Percentiles rank a stretch among this genome's conserved stretches.
These are phyloP conservation scores for Brachyopa scutellaris DNA, from an alignment of 2,888 invertebrate species.

Conservation along the genomic window DNA sequence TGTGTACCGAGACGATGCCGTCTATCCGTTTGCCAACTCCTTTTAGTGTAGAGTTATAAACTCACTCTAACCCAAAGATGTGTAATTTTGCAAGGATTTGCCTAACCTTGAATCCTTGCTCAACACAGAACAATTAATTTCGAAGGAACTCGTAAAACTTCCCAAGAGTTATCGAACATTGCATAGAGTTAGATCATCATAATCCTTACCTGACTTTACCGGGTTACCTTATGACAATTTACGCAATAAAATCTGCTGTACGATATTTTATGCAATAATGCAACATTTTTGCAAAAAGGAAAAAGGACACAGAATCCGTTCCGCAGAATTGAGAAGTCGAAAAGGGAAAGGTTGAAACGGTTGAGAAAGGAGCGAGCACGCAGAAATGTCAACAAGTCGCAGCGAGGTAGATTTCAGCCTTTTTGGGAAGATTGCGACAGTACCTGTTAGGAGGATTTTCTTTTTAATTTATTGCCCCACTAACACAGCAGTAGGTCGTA, in stretches of 20 bases:
- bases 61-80: constrained; percentile 23
- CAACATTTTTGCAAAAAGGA: constrained; percentile 34
- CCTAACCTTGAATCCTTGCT: constrained; percentile 40
- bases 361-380: constrained; percentile 40
- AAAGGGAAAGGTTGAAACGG: not conserved
- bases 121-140: constrained; percentile 31
- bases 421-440: not conserved
- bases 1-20: not conserved
- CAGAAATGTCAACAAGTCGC: constrained; percentile 57
- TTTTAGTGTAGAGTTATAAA: constrained; percentile 49
- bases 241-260: constrained; percentile 51
- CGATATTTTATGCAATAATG: constrained; percentile 44
- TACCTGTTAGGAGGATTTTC: constrained; percentile 2
- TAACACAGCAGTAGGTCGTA: constrained; percentile 45
- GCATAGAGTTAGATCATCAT: constrained; percentile 66
- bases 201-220: constrained; percentile 40
- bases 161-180: constrained; percentile 60
- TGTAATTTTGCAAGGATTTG: constrained; percentile 56
- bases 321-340: constrained; percentile 9
- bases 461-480: constrained; percentile 65
- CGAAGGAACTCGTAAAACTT: constrained; percentile 60
- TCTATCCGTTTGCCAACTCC: constrained; percentile 32
- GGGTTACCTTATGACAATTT: constrained; percentile 35
- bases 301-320: constrained; percentile 29
- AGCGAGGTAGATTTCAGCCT: constrained; percentile 55